Conservation (phyloP, 2,888 invertebrate species). For the Rhagium mordax region DNA sequence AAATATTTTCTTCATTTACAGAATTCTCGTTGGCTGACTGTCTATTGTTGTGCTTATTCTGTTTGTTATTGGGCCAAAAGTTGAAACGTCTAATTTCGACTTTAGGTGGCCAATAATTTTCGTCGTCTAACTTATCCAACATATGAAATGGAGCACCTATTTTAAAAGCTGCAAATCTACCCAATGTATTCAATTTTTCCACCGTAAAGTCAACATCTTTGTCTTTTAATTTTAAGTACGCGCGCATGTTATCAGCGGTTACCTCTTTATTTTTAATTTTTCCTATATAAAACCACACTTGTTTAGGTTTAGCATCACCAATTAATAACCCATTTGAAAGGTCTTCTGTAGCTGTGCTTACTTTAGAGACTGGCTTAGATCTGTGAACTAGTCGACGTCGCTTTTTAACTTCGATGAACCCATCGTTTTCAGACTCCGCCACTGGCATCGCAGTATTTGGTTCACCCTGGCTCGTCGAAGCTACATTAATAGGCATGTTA, state of each 20-base stretch:
- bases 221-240: too few species aligned
- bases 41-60: too few species aligned
- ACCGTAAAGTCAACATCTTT: background rate
- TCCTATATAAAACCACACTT: constrained; percentile 12
- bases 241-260: background rate
- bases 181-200: background rate
- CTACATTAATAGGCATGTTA: too few species aligned
- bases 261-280: constrained; percentile 1
- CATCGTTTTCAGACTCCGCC: too few species aligned
- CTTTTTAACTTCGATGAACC: too few species aligned
- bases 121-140: background rate
- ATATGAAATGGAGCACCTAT: constrained; percentile 8
- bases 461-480: too few species aligned
- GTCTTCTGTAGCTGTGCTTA: background rate
- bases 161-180: background rate
- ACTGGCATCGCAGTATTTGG: too few species aligned
- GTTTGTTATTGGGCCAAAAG: background rate
- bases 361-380: too few species aligned
- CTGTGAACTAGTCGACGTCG: too few species aligned
- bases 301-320: background rate
- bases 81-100: constrained; percentile 10
- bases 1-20: too few species aligned
- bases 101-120: constrained; percentile 5
- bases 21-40: too few species aligned
- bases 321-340: background rate